Evolutionary conservation across 2,113 vertebrate genomes (phyloP).

Genomic region (Craseonycteris thonglongyai): DNA sequence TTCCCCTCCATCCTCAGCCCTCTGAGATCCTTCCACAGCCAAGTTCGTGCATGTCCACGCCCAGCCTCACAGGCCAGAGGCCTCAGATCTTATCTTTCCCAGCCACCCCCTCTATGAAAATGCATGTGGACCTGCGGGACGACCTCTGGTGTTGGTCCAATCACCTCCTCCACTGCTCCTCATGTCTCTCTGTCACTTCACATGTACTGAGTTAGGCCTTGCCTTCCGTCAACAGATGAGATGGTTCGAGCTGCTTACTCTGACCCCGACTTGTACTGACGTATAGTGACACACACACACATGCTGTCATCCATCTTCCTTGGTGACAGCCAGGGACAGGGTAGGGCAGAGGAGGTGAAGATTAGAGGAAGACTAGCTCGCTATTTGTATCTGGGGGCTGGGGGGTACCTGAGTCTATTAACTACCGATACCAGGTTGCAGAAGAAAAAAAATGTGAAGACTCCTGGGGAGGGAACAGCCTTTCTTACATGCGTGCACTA

Average conservation of each 20-base stretch:
- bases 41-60: too few species aligned
- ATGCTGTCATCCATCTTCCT: neutral
- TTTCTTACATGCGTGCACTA: neutral
- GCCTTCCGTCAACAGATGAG: neutral
- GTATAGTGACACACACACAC: neutral
- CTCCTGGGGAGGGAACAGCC: neutral
- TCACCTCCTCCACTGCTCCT: too few species aligned
- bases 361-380: neutral
- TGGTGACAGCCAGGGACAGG: neutral
- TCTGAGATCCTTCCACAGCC: neutral
- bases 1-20: neutral
- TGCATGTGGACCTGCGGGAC: neutral
- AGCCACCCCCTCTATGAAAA: neutral
- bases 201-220: neutral
- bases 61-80: neutral
- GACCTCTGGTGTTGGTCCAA: too few species aligned
- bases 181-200: too few species aligned
- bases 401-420: neutral
- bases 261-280: neutral
- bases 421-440: neutral
- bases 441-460: neutral
- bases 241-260: neutral
- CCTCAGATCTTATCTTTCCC: neutral
- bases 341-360: accelerated
- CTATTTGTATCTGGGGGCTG: neutral